Evolutionary conservation across 2,888 invertebrate genomes (phyloP).

Genomic region (Epistrophe grossulariae): DNA sequence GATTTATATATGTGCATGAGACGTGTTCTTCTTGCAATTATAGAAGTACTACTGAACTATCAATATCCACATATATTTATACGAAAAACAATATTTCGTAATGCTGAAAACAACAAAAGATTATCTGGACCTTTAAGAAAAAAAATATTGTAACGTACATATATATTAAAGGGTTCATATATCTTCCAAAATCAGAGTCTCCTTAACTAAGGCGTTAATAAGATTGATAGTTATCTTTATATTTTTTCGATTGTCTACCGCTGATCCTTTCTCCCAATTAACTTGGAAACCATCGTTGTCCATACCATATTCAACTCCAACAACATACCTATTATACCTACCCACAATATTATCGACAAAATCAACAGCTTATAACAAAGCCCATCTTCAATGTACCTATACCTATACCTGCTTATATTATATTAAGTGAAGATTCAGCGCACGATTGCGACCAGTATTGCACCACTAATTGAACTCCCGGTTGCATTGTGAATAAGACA

Average conservation of each 20-base stretch:
- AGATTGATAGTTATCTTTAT: constrained; percentile 56
- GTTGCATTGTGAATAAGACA: constrained; percentile 39
- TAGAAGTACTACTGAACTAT: no score
- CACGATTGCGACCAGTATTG: constrained; percentile 70
- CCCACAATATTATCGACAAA: constrained; percentile 40
- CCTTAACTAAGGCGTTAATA: constrained; percentile 59
- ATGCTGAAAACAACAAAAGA: no score
- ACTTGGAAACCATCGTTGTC: not conserved
- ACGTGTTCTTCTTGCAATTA: no score
- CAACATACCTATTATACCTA: constrained; percentile 24
- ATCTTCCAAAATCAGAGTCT: not conserved
- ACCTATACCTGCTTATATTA: not conserved
- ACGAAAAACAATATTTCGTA: no score
- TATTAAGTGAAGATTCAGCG: constrained; percentile 49
- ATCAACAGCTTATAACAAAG: constrained; percentile 43
- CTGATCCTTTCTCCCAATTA: constrained; percentile 60
- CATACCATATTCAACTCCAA: constrained; percentile 27
- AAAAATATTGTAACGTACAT: no score
- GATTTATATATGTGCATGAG: no score
- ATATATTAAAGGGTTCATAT: no score
- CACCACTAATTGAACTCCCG: constrained; percentile 70
- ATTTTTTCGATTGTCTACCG: constrained; percentile 23
- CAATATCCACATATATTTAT: no score
- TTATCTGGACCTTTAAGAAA: no score
- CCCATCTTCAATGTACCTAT: constrained; percentile 19